Base-by-base conservation (phyloP, 2,888 invertebrate genomes). In the Leistus spinibarbis region DNA sequence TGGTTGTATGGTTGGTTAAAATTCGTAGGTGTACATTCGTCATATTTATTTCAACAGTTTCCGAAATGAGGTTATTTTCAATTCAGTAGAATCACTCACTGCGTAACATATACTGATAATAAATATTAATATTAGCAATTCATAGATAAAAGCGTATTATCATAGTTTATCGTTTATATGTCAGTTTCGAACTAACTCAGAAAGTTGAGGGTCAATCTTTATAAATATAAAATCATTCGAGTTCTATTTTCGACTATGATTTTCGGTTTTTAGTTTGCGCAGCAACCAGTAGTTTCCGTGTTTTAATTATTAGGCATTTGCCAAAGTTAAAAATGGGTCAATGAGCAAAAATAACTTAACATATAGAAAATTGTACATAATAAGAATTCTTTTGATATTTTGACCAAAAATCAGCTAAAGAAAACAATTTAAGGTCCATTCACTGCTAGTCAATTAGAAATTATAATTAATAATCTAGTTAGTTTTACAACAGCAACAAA, bases 231-330 rank as follows among this genome's bases (percentile, higher is more conserved):
- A 72, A 72, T 72, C 54, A 72, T 64, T 60, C 20, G 57, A 57
- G 63, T 16, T 54, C 72, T 72, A 72, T 72, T 72, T 72, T 56
- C 22, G 64, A 23, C 54, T 56, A 64, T 72, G 72, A 72, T 72
- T 72, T 65, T 40, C 40, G 40, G 72, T 54, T 54, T 54, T 65
- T 56, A 24, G 68, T 68, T 68, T 40, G 13, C 68, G 56, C 27
- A 63, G 63, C n/a, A n/a, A n/a, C n/a, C n/a, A 60, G 69, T 56
- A 63, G 70, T 53, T 20, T 20, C 57, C 57, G 57, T 57, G 16
- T 17, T 5, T 17, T 56, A n/a, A n/a, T n/a, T 17, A 57, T 3
- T 57, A 19, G 7, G 5, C 10, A 53, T 70, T 63, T 19, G 70
- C 70, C 23, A 63, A 68, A 54, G 54, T 56, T 68, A 23, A 54